Evolutionary conservation across 2,888 invertebrate genomes (phyloP).

Genomic region (Drosophila koepferae): DNA sequence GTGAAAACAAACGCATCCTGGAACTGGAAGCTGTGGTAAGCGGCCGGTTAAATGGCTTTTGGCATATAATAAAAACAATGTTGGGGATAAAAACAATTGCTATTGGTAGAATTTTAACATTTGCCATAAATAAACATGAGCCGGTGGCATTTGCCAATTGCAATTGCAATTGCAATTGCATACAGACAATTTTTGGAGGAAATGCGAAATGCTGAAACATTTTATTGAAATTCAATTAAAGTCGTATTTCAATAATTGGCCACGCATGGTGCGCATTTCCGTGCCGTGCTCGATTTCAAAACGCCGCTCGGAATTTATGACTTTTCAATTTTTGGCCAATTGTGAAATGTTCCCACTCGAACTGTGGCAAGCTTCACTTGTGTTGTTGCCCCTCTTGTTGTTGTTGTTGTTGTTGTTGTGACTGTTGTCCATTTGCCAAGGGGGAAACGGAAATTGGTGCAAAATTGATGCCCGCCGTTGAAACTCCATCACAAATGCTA

Average conservation of each 20-base stretch:
- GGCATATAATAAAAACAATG: slow-evolving; percentile 78
- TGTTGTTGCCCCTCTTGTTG: too few species aligned
- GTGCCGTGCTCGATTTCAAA: slow-evolving; percentile 65
- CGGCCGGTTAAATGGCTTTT: slow-evolving; percentile 58
- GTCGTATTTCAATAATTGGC: slow-evolving; percentile 85
- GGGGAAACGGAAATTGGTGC: slow-evolving; percentile 76
- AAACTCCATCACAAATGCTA: slow-evolving; percentile 44
- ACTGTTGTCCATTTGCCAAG: slow-evolving; percentile 40
- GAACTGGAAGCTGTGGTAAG: slow-evolving; percentile 15
- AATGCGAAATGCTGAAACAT: slow-evolving; percentile 71
- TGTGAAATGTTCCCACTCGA: slow-evolving; percentile 80
- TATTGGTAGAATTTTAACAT: slow-evolving; percentile 70
- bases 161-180: slow-evolving; percentile 13
- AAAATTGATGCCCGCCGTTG: slow-evolving; percentile 51
- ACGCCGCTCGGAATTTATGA: slow-evolving; percentile 77
- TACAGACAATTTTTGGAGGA: slow-evolving; percentile 34
- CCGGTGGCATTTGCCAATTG: slow-evolving; percentile 46
- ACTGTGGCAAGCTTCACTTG: slow-evolving; percentile 18
- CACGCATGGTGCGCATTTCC: slow-evolving; percentile 84
- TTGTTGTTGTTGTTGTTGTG: slow-evolving; percentile 7
- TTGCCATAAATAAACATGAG: slow-evolving; percentile 77
- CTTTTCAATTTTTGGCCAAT: slow-evolving; percentile 76
- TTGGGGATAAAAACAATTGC: slow-evolving; percentile 67
- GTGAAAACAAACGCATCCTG: slow-evolving; percentile 20
- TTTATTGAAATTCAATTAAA: slow-evolving; percentile 84